Evolutionary conservation across 2,888 invertebrate genomes (phyloP).

Genomic region (Cephus pygmeus): DNA sequence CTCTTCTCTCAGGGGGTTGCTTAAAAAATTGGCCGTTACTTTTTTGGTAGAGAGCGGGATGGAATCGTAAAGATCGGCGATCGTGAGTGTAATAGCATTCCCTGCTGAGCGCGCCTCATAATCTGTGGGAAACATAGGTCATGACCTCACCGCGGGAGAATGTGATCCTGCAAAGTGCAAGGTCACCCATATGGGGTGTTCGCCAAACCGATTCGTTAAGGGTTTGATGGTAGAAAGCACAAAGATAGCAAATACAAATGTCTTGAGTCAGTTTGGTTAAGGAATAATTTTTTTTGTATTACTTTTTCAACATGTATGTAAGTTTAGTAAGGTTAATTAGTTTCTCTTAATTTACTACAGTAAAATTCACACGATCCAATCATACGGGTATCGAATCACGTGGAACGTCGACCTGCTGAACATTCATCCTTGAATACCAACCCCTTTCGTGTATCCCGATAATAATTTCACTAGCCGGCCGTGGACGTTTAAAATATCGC

Average conservation of each 20-base stretch:
- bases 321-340: neutral
- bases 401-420: neutral
- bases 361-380: neutral
- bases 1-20: constrained; percentile 13
- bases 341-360: neutral
- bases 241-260: neutral
- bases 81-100: constrained; percentile 48
- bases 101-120: constrained; percentile 48
- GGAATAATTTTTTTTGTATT: neutral
- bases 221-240: neutral
- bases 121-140: constrained; percentile 46
- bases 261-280: neutral
- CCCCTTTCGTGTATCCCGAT: neutral
- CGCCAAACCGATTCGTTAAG: neutral
- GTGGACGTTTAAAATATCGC: constrained; percentile 4
- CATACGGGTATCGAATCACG: neutral
- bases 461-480: neutral
- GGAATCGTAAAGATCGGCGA: constrained; percentile 50
- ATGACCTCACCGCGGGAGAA: constrained; percentile 31
- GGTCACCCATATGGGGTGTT: constrained; percentile 6
- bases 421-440: neutral
- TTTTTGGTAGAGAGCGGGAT: constrained; percentile 38
- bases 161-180: constrained; percentile 12
- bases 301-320: neutral
- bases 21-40: constrained; percentile 43